phyloP scores from a whole-genome alignment of 2,888 invertebrate species.

The Colostygia pectinataria region DNA sequence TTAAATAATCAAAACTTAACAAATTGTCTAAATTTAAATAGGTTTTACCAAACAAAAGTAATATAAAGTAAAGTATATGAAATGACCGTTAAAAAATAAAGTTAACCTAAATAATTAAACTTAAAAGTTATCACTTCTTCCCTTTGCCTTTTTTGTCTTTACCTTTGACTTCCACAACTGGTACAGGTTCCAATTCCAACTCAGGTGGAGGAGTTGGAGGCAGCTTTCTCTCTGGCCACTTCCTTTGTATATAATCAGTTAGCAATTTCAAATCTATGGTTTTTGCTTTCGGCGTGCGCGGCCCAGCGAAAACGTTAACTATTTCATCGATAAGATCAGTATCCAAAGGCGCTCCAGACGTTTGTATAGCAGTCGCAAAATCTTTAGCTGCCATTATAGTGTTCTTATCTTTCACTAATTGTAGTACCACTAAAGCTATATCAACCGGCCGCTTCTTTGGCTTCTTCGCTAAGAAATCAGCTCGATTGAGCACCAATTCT shows the following conservation, averaged over 20 bases:
- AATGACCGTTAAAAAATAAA: constrained; percentile 13
- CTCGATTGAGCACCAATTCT: constrained; percentile 55
- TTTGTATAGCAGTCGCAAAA: constrained; percentile 38
- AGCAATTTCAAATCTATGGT: constrained; percentile 46
- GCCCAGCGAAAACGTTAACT: constrained; percentile 46
- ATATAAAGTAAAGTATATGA: too few relatives aligned
- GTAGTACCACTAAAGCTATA: constrained; percentile 49
- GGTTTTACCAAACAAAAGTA: constrained; percentile 5
- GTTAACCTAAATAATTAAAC: neutral
- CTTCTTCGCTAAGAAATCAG: constrained; percentile 50
- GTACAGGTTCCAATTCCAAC: constrained; percentile 12
- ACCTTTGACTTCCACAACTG: neutral
- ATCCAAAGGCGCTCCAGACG: constrained; percentile 44
- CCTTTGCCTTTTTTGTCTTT: constrained; percentile 16
- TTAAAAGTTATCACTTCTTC: constrained; percentile 13
- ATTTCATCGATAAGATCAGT: constrained; percentile 52
- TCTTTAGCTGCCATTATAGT: constrained; percentile 43
- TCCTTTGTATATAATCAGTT: constrained; percentile 55
- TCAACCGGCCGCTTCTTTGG: constrained; percentile 48
- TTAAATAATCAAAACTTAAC: constrained; percentile 3
- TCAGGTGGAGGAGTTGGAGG: constrained; percentile 58
- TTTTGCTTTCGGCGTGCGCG: constrained; percentile 45
- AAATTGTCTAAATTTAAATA: constrained; percentile 6
- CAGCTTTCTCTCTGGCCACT: constrained; percentile 62
- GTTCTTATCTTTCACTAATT: constrained; percentile 49